These are phyloP conservation scores for Bilobella aurantiaca DNA, from an alignment of 1,140 invertebrate species.

Conservation along the genomic window DNA sequence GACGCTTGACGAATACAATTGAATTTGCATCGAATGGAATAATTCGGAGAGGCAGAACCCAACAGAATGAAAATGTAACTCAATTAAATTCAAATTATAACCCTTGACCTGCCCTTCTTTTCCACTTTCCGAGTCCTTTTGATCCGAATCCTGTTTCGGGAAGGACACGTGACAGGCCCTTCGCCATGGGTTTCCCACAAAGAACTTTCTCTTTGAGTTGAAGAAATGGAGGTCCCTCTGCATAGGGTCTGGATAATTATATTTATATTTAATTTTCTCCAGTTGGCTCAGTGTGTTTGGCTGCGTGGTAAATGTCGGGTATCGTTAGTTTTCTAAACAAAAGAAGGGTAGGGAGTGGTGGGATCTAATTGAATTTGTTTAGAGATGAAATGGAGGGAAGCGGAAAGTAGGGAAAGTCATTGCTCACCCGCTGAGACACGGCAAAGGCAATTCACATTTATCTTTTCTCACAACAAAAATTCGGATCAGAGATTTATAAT, in stretches of 20 bases:
- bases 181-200: too few relatives aligned
- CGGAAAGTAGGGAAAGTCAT: neutral
- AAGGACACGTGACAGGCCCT: too few relatives aligned
- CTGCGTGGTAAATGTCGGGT: neutral
- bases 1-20: neutral
- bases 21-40: neutral
- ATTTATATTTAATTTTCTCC: constrained; percentile 10
- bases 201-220: too few relatives aligned
- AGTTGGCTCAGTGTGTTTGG: neutral
- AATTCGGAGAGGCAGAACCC: neutral
- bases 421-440: constrained; percentile 1
- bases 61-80: too few relatives aligned
- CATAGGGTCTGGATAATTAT: constrained; percentile 1
- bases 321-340: neutral
- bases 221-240: neutral
- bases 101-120: constrained; percentile 19
- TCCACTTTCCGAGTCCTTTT: neutral
- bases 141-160: too few relatives aligned
- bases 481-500: neutral
- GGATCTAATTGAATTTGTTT: constrained; percentile 11
- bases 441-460: neutral
- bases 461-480: neutral
- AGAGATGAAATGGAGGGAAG: neutral
- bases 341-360: neutral
- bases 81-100: constrained; percentile 31